Base-by-base conservation (phyloP, 2,888 invertebrate genomes). In the Calliopum simillimum region DNA sequence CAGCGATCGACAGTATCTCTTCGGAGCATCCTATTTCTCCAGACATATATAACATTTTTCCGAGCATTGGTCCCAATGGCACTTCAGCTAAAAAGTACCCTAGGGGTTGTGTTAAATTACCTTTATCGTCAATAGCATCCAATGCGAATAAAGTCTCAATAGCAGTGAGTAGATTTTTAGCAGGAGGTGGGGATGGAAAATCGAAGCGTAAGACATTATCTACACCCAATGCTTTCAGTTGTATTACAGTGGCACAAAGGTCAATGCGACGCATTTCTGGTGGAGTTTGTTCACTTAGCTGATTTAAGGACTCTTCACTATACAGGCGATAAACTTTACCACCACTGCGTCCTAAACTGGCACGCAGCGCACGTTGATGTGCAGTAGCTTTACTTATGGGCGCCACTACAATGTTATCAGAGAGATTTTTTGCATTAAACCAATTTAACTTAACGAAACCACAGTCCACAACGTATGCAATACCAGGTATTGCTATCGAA, bases 391-490 rank as follows among this genome's bases (percentile, higher is more conserved):
- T 92, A 2, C 97, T 95, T 2, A 95, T 88, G 0, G 96, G 93
- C 2, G 95, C 91, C 0, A 95, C 89, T 1, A 94, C 89, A n/a
- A 98, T 86, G 69, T 93, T 90, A 82, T 97, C 95, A 1, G 95
- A 94, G 14, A 94, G 94, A 12, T 94, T 91, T 3, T 92, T 89
- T 0, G 93, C 90, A 79, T 96, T 94, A 83, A 94, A 97, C 89
- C 95, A 97, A 21, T 94, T 93, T 77, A 98, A 85, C 87, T 98
- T 99, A 63, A 97, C 96, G 87, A 97, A 99, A 1, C 99, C 99
- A 84, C 96, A 91, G 85, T 99, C 99, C 68, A 99, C 91, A 66
- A 98, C 97, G 85, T 96, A 97, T 43, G 92, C 92, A 74, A 99
- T 92, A 25, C 97, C 97, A 4, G 94, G 92, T 79, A 99, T 97